Evolutionary conservation across 2,888 invertebrate genomes (phyloP), one percentile per base, ranked within the genome.

Genomic region (Uloborus plumipes): DNA sequence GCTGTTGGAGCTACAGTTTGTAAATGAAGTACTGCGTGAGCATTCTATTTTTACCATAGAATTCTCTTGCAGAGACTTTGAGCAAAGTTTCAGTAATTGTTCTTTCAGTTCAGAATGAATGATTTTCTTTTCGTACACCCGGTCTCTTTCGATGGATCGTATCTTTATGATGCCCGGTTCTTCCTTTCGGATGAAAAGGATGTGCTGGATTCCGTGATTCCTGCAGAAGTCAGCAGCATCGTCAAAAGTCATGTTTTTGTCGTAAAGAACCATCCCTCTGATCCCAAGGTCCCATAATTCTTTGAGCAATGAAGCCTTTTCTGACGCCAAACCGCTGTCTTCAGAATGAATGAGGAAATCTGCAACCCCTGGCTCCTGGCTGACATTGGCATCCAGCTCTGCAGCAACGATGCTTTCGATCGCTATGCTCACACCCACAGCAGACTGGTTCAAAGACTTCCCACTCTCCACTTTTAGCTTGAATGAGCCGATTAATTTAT

Each of bases 401-500:
- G 92, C 91, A 66, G 91, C 91, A 0, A 93, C 87, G 86, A 96
- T 90, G 87, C 93, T 92, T 87, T 97, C 97, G 81, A 97, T 89
- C 0, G 94, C 94, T 87, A 97, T 92, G 6, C 96, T 95, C 85
- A 97, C 92, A 0, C 97, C 97, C 0, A 94, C 94, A 0, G 94
- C 95, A 50, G 90, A 91, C 85, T 92, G 92, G 49, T 88, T 88
- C 0, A 87, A 86, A 67, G 89, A 89, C 53, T 74, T 85, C 7
- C 74, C 72, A 66, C 59, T 26, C 49, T 77, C 74, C 31, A 62
- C 31, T 66, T 69, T 78, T 14, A 76, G 47, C 49, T 78, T 77
- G 50, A 86, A 86, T 31, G 71, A 61, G 22, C 79, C 64, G 16
- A 98, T 91, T 90, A 97, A 91, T 14, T 92, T 92, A 89, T 98